phyloP scores from a whole-genome alignment of 2,797 vertebrate species.

The Cynodonichthys magdalenae region DNA sequence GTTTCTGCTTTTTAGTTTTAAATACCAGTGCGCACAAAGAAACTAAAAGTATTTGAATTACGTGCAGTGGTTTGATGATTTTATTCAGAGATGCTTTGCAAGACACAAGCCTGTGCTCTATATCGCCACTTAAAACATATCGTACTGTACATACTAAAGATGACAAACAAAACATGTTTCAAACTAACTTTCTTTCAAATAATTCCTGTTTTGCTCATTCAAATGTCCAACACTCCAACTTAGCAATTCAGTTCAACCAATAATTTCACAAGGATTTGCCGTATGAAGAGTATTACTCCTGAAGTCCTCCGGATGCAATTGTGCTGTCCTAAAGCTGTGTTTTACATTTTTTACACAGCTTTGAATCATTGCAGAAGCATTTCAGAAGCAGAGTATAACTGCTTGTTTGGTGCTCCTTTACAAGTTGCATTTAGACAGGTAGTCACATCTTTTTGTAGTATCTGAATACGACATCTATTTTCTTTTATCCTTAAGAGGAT shows the following conservation, averaged over 20 bases:
- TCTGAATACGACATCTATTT: neutral
- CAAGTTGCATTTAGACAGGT: neutral
- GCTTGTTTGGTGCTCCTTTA: neutral
- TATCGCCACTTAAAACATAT: neutral
- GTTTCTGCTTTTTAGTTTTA: conserved; percentile 19
- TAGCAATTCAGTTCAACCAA: no score
- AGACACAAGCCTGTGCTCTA: neutral
- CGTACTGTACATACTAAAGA: neutral
- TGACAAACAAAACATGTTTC: neutral
- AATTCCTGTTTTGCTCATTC: no score
- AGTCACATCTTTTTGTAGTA: neutral
- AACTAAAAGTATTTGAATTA: neutral
- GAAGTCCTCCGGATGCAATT: no score
- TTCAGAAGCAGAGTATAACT: neutral
- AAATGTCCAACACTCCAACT: no score
- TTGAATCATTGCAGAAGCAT: neutral
- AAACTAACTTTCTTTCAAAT: no score
- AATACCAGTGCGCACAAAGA: conserved; percentile 6
- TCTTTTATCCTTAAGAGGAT: neutral
- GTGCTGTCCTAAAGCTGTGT: no score
- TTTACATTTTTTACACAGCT: neutral
- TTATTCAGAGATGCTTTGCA: neutral
- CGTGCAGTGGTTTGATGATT: neutral
- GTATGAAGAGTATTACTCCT: neutral
- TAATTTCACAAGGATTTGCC: no score